Percentiles rank a stretch among this genome's conserved stretches.
These are phyloP conservation scores for Buphagus erythrorhynchus DNA, from an alignment of 2,797 vertebrate genomes.

Conservation along the genomic window DNA sequence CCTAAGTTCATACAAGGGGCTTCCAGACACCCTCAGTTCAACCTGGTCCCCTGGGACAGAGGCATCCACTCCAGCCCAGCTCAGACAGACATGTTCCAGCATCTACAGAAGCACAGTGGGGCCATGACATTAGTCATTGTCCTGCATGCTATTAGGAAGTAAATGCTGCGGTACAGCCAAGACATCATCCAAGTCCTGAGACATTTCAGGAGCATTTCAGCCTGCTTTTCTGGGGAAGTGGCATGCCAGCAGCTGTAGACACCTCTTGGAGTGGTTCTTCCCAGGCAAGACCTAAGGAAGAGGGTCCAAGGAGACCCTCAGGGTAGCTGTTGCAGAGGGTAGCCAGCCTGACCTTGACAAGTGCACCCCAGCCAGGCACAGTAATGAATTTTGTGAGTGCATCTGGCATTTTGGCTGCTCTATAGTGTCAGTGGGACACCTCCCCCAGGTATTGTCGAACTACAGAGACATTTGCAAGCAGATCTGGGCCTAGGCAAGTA, in stretches of 20 bases:
- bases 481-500: not conserved
- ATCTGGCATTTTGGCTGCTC: slow-evolving; percentile 23
- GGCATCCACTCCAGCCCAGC: not conserved
- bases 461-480: not conserved
- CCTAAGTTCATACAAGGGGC: not conserved
- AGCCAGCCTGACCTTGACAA: not conserved
- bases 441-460: not conserved
- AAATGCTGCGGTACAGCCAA: not conserved
- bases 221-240: not conserved
- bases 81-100: not conserved
- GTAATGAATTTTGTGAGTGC: not conserved
- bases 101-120: not conserved
- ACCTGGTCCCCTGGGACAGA: not conserved
- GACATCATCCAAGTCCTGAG: not conserved
- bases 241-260: not conserved
- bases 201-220: not conserved
- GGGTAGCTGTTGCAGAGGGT: not conserved
- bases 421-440: not conserved
- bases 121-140: not conserved
- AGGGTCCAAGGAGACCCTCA: not conserved
- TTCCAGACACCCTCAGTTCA: not conserved
- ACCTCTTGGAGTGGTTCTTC: not conserved
- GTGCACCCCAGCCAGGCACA: not conserved
- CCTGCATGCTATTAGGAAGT: not conserved
- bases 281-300: not conserved